These are phyloP conservation scores for Erebia ligea DNA, from an alignment of 2,888 invertebrate genomes.

Conservation along the genomic window DNA sequence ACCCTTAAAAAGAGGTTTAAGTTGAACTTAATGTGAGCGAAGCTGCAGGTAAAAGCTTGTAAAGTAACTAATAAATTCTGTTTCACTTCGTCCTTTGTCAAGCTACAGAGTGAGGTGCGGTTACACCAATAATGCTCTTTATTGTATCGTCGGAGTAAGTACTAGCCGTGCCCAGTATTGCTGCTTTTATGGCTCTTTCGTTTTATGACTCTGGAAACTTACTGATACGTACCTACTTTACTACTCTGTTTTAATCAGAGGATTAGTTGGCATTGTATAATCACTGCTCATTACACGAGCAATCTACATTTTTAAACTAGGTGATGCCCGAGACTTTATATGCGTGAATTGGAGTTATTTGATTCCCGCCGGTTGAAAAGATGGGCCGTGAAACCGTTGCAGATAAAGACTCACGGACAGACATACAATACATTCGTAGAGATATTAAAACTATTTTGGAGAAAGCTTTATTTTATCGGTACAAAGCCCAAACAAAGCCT, in stretches of 20 bases:
- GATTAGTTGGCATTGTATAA: conserved; percentile 10
- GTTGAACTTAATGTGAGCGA: too few relatives aligned
- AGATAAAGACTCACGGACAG: too few relatives aligned
- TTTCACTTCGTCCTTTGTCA: conserved; percentile 22
- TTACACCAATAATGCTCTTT: conserved; percentile 71
- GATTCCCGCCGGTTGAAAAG: too few relatives aligned
- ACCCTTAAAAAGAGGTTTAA: too few relatives aligned
- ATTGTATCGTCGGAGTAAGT: conserved; percentile 58
- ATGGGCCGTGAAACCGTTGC: too few relatives aligned
- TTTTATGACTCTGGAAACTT: conserved; percentile 54
- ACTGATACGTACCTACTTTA: conserved; percentile 25
- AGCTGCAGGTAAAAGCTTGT: too few relatives aligned
- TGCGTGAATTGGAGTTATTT: too few relatives aligned
- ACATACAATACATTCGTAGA: too few relatives aligned
- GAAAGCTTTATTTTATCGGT: too few relatives aligned
- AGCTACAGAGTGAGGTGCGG: conserved; percentile 54
- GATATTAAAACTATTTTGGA: too few relatives aligned
- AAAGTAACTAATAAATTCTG: background rate
- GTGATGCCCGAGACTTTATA: background rate
- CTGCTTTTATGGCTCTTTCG: conserved; percentile 55
- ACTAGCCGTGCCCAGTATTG: conserved; percentile 62
- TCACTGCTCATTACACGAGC: background rate
- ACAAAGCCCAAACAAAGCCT: too few relatives aligned
- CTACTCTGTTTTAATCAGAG: conserved; percentile 14
- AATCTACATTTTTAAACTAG: background rate